Base-by-base conservation (phyloP, 2,113 vertebrate species). In the Electrona antarctica region DNA sequence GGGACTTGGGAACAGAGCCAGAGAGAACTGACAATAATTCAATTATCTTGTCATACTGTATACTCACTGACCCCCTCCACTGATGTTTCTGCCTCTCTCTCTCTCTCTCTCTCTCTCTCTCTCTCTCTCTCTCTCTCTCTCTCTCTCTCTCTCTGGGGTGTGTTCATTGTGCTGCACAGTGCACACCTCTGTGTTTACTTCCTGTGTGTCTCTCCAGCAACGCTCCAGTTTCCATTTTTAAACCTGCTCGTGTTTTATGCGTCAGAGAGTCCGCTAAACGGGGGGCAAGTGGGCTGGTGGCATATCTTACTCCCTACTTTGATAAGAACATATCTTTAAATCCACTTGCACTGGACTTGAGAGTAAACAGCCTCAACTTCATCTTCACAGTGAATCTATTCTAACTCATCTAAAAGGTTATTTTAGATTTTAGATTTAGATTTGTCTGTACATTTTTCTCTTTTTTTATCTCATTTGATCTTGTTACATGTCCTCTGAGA, bases 1-100 rank as follows among this genome's bases (percentile, higher is more conserved):
- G 74, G 71, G 73, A 81, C 63, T 67, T 77, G 74, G 71, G 73
- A 81, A 72, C 13, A 45, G 46, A 75, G 67, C 12, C 3, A 21
- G 52, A 48, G 74, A 84, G 76, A 85, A 81, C 85, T 86, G 77
- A 85, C 73, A 84, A 89, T 89, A 72, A 84, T 81, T 75, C 51
- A 87, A 85, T 51, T 55, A 76, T 56, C 56, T 69, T n/a, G 48
- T 50, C 47, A 69, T 57, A 33, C 63, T 65, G 64, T 46, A 21
- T 21, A 13, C 54, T 56, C 54, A 15, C 54, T 15, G 7, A 68
- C 66, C 45, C 46, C 63, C 54, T 21, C 57, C 12, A 8, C 46
- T 21, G 21, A 21, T 21, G 14, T 9, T 0, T 28, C 62, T 9
- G 1, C 7, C n/a, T 64, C 12, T 21, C 15, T 13, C 46, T 13